These are phyloP conservation scores for Tachina lurida DNA, from an alignment of 2,888 invertebrate genomes.

Conservation along the genomic window DNA sequence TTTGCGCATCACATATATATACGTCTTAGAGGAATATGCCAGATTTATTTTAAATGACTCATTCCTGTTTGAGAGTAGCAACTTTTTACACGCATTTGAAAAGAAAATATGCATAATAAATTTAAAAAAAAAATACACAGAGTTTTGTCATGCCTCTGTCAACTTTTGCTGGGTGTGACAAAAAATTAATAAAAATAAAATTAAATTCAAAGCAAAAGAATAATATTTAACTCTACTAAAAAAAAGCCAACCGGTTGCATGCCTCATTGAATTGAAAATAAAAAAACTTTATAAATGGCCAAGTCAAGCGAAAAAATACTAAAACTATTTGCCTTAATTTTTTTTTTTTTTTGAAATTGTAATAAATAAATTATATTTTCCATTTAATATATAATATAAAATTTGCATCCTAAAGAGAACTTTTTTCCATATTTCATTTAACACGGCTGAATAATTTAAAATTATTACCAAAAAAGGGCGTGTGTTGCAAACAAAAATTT, in stretches of 20 bases:
- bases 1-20: too few relatives aligned
- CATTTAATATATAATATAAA: slow-evolving; percentile 22
- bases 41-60: background rate
- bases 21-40: too few relatives aligned
- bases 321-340: slow-evolving; percentile 15
- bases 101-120: background rate
- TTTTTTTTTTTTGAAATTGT: background rate
- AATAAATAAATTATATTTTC: slow-evolving; percentile 23
- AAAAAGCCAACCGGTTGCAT: slow-evolving; percentile 56
- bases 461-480: slow-evolving; percentile 41
- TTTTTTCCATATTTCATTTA: slow-evolving; percentile 23
- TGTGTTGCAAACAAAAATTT: slow-evolving; percentile 15
- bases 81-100: slow-evolving; percentile 15
- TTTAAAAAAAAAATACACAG: background rate
- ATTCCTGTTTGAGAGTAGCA: background rate
- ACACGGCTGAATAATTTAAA: slow-evolving; percentile 55
- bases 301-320: slow-evolving; percentile 18
- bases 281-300: background rate
- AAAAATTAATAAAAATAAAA: background rate
- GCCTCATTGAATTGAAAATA: slow-evolving; percentile 53
- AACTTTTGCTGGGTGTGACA: slow-evolving; percentile 17
- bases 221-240: background rate
- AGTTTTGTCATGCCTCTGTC: background rate
- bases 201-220: background rate
- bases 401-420: slow-evolving; percentile 24